Base-by-base conservation (phyloP, 2,888 invertebrate species). In the Pristionchus maxplancki region DNA sequence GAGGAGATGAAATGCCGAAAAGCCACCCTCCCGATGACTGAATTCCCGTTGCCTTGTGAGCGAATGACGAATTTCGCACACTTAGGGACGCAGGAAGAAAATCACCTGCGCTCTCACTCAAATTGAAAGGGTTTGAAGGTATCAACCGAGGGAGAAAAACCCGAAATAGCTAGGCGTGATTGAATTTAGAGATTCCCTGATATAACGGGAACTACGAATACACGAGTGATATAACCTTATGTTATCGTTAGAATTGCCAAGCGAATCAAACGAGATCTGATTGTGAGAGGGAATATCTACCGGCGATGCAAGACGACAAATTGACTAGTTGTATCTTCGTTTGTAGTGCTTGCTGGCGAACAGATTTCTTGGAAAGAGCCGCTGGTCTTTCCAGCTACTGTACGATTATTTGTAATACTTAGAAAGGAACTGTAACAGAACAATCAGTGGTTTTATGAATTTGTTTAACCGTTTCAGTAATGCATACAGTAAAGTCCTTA, bases 31-130 rank as follows among this genome's bases (percentile, higher is more conserved):
- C 58, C 58, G 44, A 44, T 44, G 44, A 58, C 24, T n/a, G 58
- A 53, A 31, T 37, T 71, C 20, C 24, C 40, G 37, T 71, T 71
- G 71, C 37, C 31, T 37, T 13, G 71, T 37, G 71, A 37, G 58
- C 6, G 40, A 37, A 24, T 71, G 71, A 71, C 71, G 71, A 71
- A 71, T 71, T 64, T 71, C 71, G 71, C 71, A 71, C 71, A 71
- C 71, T 67, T 34, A 17, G 17, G 34, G 28, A 31, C 64, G 64
- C 64, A 67, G 28, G 13, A 67, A 31, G 64, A 67, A 31, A 67
- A 67, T 13, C 64, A 67, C 34, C 64, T 67, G 64, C 64, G 58
- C 58, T 58, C 58, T 24, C 15, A 67, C 34, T 34, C 64, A 31
- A 64, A 6, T 15, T 9, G 64, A 64, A 13, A 67, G 31, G 64